Evolutionary conservation across 2,113 vertebrate species (phyloP), one percentile per base, ranked within the genome.

Genomic region (Poecilia latipinna): DNA sequence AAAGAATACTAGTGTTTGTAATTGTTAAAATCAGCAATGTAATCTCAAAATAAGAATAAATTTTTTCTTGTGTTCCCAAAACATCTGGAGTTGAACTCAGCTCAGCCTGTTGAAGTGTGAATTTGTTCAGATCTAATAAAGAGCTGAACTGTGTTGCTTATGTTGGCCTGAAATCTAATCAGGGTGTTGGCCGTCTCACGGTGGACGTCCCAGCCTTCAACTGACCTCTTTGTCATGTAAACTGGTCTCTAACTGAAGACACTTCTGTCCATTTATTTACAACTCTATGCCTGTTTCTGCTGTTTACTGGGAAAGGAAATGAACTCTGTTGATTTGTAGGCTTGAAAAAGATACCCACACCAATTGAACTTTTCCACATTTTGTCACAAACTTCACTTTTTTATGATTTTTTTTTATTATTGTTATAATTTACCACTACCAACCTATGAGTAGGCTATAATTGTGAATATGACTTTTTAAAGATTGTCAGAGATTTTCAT

Each of bases 121-220:
- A 57, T 57, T 57, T 57, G 51, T 24, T 57, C 19, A 57, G n/a
- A n/a, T 57, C 51, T 57, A 57, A 57, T 57, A 57, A 57, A 57
- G 22, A 57, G 51, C 51, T 57, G 51, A 57, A 57, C 22, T 57
- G 51, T 24, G 51, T 24, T 57, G 51, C 51, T 57, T 3, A 57
- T n/a, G 24, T n/a, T 57, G 22, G 51, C 51, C 51, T n/a, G 51
- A 57, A 57, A 57, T 57, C 51, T 57, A 57, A 57, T 57, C 51
- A 24, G 7, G 2, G 22, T 42, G 12, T 77, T 60, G 63, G 61
- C 62, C 35, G 12, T 28, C 26, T 51, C 12, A n/a, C 37, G 24
- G 74, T 60, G 63, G 44, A 33, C 51, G 12, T 68, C 33, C 13
- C 65, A 62, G 65, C 57, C 28, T 68, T 33, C 48, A 66, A 12